Conservation (phyloP, 1,140 invertebrate genomes). For the Eriocheir sinensis region DNA sequence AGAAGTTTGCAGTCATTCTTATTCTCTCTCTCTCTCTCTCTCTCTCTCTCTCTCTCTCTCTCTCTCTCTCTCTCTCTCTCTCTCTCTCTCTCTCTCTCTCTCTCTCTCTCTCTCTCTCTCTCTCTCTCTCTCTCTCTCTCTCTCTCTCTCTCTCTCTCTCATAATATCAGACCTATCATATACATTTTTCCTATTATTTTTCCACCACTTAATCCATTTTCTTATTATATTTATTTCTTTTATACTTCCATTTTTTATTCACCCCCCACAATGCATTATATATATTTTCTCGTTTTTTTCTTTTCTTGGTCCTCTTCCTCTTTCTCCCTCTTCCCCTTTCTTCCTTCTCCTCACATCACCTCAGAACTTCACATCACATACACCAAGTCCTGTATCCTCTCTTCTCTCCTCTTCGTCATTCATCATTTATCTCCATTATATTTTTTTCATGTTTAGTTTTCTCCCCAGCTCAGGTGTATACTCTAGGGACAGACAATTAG, state of each 20-base stretch:
- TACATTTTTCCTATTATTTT: not conserved
- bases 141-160: not conserved
- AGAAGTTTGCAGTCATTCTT: not conserved
- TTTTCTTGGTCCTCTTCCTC: not conserved
- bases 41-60: constrained; percentile 13
- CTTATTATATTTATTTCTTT: not conserved
- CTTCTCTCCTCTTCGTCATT: not conserved
- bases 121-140: constrained; percentile 33
- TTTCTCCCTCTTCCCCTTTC: not conserved
- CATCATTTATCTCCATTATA: not conserved
- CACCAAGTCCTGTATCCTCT: not conserved
- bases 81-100: constrained; percentile 9
- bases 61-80: constrained; percentile 8
- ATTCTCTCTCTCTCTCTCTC: constrained; percentile 39
- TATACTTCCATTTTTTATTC: not conserved
- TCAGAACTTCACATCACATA: not conserved
- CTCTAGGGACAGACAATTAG: too few species aligned
- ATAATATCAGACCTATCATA: not conserved
- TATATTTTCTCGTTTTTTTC: not conserved
- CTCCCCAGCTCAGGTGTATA: not conserved
- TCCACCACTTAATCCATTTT: not conserved
- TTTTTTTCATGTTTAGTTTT: not conserved
- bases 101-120: constrained; percentile 37
- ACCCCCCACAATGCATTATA: not conserved
- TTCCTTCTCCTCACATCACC: not conserved